phyloP scores from a whole-genome alignment of 2,888 invertebrate genomes.

The Phasia obesa region DNA sequence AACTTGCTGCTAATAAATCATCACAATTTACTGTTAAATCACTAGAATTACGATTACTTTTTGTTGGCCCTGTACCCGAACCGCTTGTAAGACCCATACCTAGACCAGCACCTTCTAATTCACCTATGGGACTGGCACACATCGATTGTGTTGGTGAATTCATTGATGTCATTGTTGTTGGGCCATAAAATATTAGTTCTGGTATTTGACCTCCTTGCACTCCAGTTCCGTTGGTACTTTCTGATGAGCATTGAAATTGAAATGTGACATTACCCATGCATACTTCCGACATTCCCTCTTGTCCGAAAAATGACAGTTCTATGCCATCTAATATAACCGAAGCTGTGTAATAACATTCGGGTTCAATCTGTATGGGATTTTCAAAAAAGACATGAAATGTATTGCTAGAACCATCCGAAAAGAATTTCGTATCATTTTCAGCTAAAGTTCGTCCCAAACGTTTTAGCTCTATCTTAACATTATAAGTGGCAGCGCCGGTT shows the following conservation, averaged over 20 bases:
- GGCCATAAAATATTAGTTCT: constrained; percentile 97
- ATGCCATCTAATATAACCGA: constrained; percentile 97
- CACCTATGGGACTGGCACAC: constrained; percentile 78
- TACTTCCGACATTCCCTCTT: constrained; percentile 97
- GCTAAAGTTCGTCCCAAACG: constrained; percentile 93
- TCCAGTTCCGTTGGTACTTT: constrained; percentile 98
- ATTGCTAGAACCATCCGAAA: constrained; percentile 97
- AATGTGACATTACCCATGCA: constrained; percentile 96
- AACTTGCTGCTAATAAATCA: constrained; percentile 70
- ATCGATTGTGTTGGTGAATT: constrained; percentile 81
- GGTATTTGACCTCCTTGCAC: constrained; percentile 99
- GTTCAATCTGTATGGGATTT: constrained; percentile 92
- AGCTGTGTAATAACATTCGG: constrained; percentile 96
- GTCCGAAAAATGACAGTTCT: constrained; percentile 97
- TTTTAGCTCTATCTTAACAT: constrained; percentile 96
- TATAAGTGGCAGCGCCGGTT: constrained; percentile 97
- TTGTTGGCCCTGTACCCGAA: constrained; percentile 39
- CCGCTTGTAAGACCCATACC: constrained; percentile 40
- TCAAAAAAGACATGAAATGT: constrained; percentile 95
- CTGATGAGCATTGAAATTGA: constrained; percentile 98
- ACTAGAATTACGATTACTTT: constrained; percentile 70
- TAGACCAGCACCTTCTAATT: constrained; percentile 71
- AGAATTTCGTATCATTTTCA: constrained; percentile 96
- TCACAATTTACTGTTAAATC: constrained; percentile 73
- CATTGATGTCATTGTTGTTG: constrained; percentile 84